These are phyloP conservation scores for Aradus depressus DNA, from an alignment of 2,888 invertebrate genomes.

Conservation along the genomic window DNA sequence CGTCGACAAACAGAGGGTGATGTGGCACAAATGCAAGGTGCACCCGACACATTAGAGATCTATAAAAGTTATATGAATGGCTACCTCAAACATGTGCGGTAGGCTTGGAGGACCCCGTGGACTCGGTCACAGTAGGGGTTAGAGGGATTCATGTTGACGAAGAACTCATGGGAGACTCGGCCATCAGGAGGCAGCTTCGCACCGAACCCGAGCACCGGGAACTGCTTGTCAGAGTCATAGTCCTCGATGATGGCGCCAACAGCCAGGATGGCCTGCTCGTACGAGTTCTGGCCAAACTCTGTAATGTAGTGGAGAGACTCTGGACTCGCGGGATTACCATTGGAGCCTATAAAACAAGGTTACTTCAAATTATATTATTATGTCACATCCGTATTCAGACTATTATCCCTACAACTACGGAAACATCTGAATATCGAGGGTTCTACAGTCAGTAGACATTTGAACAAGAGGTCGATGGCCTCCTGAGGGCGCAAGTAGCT, in stretches of 20 bases:
- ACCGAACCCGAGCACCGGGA: constrained; percentile 40
- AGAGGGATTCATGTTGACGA: constrained; percentile 41
- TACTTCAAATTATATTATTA: too few species aligned
- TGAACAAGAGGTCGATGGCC: too few species aligned
- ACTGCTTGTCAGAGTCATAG: constrained; percentile 42
- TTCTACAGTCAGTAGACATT: too few species aligned
- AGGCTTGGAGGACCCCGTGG: constrained; percentile 41
- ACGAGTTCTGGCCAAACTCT: constrained; percentile 35
- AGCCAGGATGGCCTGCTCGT: constrained; percentile 38
- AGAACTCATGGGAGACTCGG: constrained; percentile 38
- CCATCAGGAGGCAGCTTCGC: constrained; percentile 40
- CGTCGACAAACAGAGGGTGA: too few species aligned
- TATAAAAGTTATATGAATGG: neutral
- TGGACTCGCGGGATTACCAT: constrained; percentile 38
- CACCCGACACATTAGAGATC: too few species aligned
- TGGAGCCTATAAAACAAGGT: constrained; percentile 35
- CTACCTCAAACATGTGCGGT: constrained; percentile 39
- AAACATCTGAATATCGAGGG: too few species aligned
- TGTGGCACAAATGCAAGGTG: too few species aligned
- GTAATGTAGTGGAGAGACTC: constrained; percentile 40
- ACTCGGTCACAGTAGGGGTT: constrained; percentile 43
- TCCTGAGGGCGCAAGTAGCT: too few species aligned
- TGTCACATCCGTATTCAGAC: too few species aligned
- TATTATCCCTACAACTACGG: too few species aligned
- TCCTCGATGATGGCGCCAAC: constrained; percentile 41